Conservation (phyloP, 2,113 vertebrate species). For the Rattus rattus region DNA sequence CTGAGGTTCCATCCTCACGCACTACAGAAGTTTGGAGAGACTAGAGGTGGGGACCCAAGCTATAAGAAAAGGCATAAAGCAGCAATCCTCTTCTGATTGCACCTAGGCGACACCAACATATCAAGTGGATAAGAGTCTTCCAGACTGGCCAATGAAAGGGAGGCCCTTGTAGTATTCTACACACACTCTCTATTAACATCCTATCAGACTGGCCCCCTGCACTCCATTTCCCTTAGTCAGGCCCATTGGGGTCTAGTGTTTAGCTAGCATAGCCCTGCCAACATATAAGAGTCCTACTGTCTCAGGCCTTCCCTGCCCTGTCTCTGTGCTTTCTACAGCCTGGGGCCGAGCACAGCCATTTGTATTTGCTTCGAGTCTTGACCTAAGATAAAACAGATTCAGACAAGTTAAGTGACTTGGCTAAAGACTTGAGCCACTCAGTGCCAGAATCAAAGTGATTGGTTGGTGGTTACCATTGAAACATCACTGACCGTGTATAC, state of each 20-base stretch:
- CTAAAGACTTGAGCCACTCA: neutral
- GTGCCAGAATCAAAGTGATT: neutral
- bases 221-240: neutral
- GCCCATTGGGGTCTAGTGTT: neutral
- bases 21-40: neutral
- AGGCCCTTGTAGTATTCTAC: neutral
- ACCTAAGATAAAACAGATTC: neutral
- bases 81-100: neutral
- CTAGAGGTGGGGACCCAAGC: neutral
- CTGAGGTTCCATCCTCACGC: neutral
- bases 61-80: neutral
- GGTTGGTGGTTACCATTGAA: neutral
- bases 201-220: neutral
- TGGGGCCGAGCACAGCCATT: neutral
- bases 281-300: neutral
- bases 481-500: neutral
- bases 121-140: neutral
- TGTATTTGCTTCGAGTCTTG: neutral
- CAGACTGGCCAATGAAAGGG: neutral
- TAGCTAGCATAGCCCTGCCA: neutral
- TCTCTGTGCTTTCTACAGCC: neutral
- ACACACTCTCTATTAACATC: neutral
- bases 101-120: neutral
- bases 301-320: neutral
- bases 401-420: conserved; percentile 9